phyloP scores from a whole-genome alignment of 2,797 vertebrate species.

The Gambusia yucatana region DNA sequence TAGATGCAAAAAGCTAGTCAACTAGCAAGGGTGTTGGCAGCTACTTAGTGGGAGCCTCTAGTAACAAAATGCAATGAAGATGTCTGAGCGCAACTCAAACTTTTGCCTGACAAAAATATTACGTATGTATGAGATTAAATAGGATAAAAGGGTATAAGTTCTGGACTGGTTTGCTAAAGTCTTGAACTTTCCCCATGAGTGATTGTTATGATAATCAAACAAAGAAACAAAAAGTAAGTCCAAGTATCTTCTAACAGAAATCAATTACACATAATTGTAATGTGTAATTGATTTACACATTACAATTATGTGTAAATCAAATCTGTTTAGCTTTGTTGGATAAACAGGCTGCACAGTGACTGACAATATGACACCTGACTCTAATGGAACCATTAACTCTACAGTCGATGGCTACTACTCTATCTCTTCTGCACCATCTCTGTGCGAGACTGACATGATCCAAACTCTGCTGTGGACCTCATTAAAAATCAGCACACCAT shows the following conservation, averaged over 20 bases:
- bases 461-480: constrained; percentile 48
- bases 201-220: background rate
- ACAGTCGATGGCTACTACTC: constrained; percentile 22
- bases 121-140: background rate
- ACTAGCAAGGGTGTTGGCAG: too few species aligned
- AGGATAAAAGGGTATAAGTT: background rate
- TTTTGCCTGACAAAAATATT: too few species aligned
- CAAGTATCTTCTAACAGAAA: background rate
- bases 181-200: background rate
- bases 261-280: background rate
- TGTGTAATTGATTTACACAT: too few species aligned
- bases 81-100: too few species aligned
- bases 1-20: too few species aligned
- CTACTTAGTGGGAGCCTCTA: too few species aligned
- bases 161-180: background rate
- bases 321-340: background rate
- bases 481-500: constrained; percentile 67
- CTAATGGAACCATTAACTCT: constrained; percentile 19
- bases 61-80: too few species aligned
- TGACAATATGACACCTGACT: constrained; percentile 1
- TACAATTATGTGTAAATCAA: too few species aligned
- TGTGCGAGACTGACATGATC: constrained; percentile 58
- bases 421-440: constrained; percentile 8
- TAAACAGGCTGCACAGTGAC: background rate
- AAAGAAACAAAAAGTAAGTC: background rate